Percentiles rank a stretch among this genome's conserved stretches.
phyloP scores from a whole-genome alignment of 2,113 vertebrate genomes.

The Eretmochelys imbricata region DNA sequence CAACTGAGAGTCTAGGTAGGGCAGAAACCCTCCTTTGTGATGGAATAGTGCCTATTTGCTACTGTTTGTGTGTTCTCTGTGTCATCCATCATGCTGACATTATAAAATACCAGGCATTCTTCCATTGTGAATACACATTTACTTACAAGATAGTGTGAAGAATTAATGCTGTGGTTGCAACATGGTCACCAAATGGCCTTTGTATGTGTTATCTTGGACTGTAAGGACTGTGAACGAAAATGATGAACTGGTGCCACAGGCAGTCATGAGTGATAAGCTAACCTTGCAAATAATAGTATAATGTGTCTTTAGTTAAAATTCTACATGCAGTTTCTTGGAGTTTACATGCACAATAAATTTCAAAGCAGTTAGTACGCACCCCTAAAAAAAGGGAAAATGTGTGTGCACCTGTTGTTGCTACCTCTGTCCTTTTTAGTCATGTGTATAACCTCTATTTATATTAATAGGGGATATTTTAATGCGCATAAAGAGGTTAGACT shows the following conservation, averaged over 20 bases:
- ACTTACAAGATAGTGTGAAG: background rate
- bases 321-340: constrained; percentile 56
- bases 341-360: constrained; percentile 69
- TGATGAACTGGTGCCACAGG: background rate
- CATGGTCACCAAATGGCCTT: background rate
- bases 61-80: background rate
- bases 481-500: background rate
- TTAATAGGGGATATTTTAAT: background rate
- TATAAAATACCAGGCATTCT: background rate
- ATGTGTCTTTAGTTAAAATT: constrained; percentile 32
- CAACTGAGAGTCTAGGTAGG: background rate
- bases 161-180: background rate
- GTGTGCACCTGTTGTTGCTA: constrained; percentile 21
- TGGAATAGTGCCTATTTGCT: background rate
- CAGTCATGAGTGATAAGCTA: constrained; percentile 19
- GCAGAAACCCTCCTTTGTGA: background rate
- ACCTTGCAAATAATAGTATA: constrained; percentile 32
- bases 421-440: background rate
- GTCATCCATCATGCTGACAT: background rate
- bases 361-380: constrained; percentile 61
- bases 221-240: background rate
- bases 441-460: background rate
- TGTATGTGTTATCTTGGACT: background rate
- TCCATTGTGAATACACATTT: background rate
- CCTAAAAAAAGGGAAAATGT: constrained; percentile 19